These are phyloP conservation scores for Mastacembelus armatus DNA, from an alignment of 2,797 vertebrate species.

Conservation along the genomic window DNA sequence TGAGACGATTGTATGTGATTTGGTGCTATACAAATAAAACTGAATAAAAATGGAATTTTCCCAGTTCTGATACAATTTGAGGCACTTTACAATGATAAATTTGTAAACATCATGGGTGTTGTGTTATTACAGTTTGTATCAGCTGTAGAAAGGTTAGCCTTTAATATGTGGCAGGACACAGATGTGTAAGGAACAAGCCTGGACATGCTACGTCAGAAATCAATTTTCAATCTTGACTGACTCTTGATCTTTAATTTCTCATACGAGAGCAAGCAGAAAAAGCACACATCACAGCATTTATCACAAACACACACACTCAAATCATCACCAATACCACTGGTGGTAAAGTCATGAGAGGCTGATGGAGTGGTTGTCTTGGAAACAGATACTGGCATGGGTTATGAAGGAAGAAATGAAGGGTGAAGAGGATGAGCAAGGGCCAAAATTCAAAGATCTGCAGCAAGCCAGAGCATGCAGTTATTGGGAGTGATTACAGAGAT, in stretches of 20 bases:
- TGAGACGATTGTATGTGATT: too few species aligned
- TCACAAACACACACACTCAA: slow-evolving; percentile 42
- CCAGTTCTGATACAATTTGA: slow-evolving; percentile 1
- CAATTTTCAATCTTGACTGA: slow-evolving; percentile 69
- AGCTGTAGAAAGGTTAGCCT: slow-evolving; percentile 52
- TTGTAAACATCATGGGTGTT: not conserved
- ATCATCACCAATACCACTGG: slow-evolving; percentile 63
- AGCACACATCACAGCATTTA: slow-evolving; percentile 50
- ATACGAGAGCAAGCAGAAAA: slow-evolving; percentile 31
- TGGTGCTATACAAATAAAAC: too few species aligned
- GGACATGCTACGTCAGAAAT: slow-evolving; percentile 54
- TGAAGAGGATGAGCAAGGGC: slow-evolving; percentile 34
- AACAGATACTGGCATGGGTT: slow-evolving; percentile 74
- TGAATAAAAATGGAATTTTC: too few species aligned
- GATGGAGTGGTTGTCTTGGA: slow-evolving; percentile 83
- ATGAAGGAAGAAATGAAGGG: slow-evolving; percentile 68
- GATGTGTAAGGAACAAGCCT: slow-evolving; percentile 10
- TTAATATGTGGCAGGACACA: slow-evolving; percentile 45
- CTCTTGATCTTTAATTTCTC: slow-evolving; percentile 62
- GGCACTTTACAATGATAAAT: not conserved
- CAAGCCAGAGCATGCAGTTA: not conserved
- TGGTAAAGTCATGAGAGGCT: slow-evolving; percentile 63
- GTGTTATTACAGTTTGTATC: slow-evolving; percentile 20
- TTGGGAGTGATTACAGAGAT: not conserved
- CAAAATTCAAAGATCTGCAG: slow-evolving; percentile 59